Conservation (phyloP, 2,113 vertebrate genomes). For the Monopterus albus region DNA sequence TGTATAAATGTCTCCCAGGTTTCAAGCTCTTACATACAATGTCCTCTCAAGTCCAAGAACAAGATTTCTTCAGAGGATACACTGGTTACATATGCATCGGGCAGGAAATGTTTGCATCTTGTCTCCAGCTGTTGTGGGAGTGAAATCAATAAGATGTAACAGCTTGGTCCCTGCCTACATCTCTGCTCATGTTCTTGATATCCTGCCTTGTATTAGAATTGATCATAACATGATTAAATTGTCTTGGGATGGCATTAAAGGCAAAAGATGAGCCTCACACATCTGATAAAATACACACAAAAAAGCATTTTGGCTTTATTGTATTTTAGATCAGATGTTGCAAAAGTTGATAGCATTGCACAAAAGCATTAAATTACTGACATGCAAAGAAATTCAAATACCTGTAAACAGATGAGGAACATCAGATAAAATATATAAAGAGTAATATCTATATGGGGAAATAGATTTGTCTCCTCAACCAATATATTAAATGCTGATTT, state of each 20-base stretch:
- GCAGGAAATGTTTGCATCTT: background rate
- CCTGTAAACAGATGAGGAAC: constrained; percentile 26
- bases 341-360: background rate
- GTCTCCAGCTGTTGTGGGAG: constrained; percentile 35
- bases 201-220: background rate
- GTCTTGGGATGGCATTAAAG: background rate
- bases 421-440: constrained; percentile 2
- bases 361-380: constrained; percentile 2
- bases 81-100: constrained; percentile 25
- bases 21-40: constrained; percentile 16
- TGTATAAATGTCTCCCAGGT: background rate
- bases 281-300: background rate
- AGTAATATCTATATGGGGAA: background rate
- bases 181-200: background rate
- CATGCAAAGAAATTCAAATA: constrained; percentile 22
- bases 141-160: constrained; percentile 40
- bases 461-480: background rate
- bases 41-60: background rate
- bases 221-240: constrained; percentile 4
- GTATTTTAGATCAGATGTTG: background rate
- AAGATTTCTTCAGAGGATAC: constrained; percentile 35
- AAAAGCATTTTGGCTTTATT: background rate
- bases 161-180: constrained; percentile 17
- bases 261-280: background rate
- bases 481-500: background rate